Conservation (phyloP, 1,140 invertebrate species). For the Pogonomyrmex californicus region DNA sequence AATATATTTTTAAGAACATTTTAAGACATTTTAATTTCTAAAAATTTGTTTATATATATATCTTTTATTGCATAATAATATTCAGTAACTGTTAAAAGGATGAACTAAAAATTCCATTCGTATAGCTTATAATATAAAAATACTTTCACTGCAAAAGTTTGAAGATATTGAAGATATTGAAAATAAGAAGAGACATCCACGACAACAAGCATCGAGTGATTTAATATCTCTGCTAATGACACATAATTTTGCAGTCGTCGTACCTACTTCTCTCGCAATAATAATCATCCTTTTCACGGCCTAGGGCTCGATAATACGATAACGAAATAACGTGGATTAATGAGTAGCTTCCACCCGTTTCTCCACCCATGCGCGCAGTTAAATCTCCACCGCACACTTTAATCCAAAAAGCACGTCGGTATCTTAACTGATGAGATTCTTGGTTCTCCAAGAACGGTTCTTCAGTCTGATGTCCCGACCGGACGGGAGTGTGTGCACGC, state of each 20-base stretch:
- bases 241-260: constrained; percentile 37
- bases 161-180: background rate
- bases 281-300: constrained; percentile 52
- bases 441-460: constrained; percentile 63
- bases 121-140: background rate
- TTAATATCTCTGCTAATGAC: constrained; percentile 52
- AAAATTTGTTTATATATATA: background rate
- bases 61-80: background rate
- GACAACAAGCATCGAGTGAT: background rate
- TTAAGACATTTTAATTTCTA: background rate
- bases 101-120: background rate
- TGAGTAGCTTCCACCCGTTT: constrained; percentile 28
- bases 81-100: background rate
- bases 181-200: background rate
- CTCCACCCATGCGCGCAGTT: constrained; percentile 8
- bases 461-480: constrained; percentile 46
- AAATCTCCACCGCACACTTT: constrained; percentile 14
- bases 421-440: constrained; percentile 68
- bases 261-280: constrained; percentile 15
- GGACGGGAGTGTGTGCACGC: background rate
- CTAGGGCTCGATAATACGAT: constrained; percentile 51
- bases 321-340: constrained; percentile 47
- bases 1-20: background rate
- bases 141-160: no score
- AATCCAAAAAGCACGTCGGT: constrained; percentile 52